Percentiles rank a stretch among this genome's conserved stretches.
Evolutionary conservation across 2,113 vertebrate species (phyloP).

Genomic region (Ursus arctos): DNA sequence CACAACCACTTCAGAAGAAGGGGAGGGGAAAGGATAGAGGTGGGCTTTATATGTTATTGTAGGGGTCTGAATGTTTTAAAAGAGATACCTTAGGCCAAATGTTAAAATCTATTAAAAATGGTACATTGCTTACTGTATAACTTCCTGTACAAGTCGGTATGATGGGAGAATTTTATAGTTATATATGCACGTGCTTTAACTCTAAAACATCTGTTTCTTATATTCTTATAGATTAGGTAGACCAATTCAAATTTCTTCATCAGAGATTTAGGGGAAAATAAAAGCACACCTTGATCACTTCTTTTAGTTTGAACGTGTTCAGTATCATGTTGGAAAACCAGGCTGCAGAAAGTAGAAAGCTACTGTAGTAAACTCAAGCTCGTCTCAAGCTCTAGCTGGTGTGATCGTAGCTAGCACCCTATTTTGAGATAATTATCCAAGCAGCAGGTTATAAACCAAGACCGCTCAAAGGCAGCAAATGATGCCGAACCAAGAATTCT

Average conservation of each 20-base stretch:
- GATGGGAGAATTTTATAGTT: not conserved
- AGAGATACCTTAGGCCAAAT: not conserved
- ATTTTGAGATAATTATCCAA: slow-evolving; percentile 26
- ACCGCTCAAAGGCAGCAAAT: slow-evolving; percentile 4
- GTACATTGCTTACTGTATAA: not conserved
- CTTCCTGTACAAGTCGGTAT: not conserved
- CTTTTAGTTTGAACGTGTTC: not conserved
- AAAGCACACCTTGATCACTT: not conserved
- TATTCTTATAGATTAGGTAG: not conserved
- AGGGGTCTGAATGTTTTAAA: not conserved
- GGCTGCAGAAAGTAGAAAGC: not conserved
- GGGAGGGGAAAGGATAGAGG: not conserved
- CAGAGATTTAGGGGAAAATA: not conserved
- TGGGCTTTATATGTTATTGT: not conserved
- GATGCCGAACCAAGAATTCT: not conserved
- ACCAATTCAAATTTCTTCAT: not conserved
- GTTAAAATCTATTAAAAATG: not conserved
- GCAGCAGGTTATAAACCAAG: not conserved
- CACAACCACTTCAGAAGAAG: not conserved
- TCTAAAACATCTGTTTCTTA: not conserved
- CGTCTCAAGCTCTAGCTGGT: not conserved
- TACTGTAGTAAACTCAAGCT: not conserved
- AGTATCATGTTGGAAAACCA: not conserved
- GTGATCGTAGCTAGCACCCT: not conserved
- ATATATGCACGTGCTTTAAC: not conserved